Percentiles rank a stretch among this genome's conserved stretches.
Evolutionary conservation across 1,140 invertebrate species (phyloP).

Genomic region (Elysia chlorotica): DNA sequence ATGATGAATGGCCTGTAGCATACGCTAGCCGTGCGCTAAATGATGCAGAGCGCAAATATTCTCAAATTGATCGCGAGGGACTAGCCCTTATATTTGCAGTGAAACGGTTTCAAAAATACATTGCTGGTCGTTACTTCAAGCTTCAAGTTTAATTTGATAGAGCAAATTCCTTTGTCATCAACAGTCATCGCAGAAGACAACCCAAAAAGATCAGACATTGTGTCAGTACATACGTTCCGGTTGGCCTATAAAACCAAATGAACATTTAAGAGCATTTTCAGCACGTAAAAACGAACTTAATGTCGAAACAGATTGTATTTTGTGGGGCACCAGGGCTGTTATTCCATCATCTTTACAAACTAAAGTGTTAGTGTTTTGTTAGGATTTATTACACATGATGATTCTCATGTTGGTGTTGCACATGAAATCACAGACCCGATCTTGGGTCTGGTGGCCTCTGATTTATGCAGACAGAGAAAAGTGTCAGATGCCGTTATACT

Average conservation of each 20-base stretch:
- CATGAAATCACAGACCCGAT: background rate
- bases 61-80: background rate
- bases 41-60: background rate
- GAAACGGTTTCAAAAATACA: background rate
- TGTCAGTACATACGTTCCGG: background rate
- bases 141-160: background rate
- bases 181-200: background rate
- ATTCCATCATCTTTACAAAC: background rate
- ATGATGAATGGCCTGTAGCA: background rate
- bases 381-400: too few species aligned
- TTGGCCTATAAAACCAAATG: background rate
- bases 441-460: background rate
- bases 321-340: background rate
- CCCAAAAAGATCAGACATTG: background rate
- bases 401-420: background rate
- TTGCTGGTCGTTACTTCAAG: background rate
- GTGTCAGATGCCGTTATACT: background rate
- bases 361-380: background rate
- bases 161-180: background rate
- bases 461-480: background rate
- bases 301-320: background rate
- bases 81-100: background rate
- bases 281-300: background rate
- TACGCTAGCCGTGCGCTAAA: background rate
- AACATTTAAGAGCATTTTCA: background rate